Evolutionary conservation across 2,113 vertebrate species (phyloP).

Genomic region (Ursus arctos): DNA sequence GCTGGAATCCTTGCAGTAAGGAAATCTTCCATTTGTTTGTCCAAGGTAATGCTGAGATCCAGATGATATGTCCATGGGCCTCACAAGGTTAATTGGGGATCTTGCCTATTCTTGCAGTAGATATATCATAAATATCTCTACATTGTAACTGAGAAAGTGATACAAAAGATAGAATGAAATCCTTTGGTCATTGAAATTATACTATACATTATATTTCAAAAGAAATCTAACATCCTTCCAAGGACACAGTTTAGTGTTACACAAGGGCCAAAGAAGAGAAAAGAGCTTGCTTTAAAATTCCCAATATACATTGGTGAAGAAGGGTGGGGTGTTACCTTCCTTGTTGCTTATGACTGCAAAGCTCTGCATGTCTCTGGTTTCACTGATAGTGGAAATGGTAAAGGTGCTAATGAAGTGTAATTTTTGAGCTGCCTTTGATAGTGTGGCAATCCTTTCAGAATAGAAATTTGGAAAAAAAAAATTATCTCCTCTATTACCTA

Average conservation of each 20-base stretch:
- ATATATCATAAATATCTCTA: background rate
- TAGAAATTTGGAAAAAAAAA: background rate
- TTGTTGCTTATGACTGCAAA: background rate
- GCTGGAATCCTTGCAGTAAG: background rate
- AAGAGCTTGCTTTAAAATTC: background rate
- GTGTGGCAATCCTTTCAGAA: background rate
- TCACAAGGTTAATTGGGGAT: background rate
- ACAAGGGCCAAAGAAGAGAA: background rate
- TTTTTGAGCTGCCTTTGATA: conserved; percentile 29
- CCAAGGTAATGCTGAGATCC: background rate
- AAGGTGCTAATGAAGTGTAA: background rate
- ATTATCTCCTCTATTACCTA: background rate
- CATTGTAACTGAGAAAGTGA: background rate
- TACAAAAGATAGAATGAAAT: background rate
- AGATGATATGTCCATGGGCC: fast-evolving
- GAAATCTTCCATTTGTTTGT: background rate
- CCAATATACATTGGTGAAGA: background rate
- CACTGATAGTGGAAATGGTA: background rate
- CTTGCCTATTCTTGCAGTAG: background rate
- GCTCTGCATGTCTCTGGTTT: background rate
- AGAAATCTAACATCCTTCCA: background rate
- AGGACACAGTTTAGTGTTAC: background rate
- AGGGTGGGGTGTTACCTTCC: fast-evolving
- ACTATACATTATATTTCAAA: background rate
- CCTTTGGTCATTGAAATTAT: background rate